phyloP scores from a whole-genome alignment of 2,113 vertebrate species.

The Procavia capensis region DNA sequence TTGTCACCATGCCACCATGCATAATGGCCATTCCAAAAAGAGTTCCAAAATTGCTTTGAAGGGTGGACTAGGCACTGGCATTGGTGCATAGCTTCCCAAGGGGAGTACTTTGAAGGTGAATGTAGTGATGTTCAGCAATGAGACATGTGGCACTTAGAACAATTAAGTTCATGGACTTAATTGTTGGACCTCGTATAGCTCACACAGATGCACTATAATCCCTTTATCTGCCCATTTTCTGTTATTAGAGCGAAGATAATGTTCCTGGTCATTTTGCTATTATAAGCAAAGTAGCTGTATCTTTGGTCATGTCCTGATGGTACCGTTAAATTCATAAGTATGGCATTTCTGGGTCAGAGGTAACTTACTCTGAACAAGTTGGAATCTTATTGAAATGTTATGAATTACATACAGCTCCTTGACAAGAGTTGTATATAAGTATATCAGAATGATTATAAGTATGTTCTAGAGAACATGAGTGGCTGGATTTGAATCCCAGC shows the following conservation, averaged over 20 bases:
- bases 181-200: no score
- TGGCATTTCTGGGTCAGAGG: not conserved
- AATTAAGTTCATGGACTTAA: no score
- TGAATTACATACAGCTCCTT: not conserved
- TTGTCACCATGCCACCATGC: no score
- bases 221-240: not conserved
- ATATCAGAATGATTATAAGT: not conserved
- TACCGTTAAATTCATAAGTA: not conserved
- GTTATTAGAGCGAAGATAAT: not conserved
- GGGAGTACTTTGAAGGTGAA: no score
- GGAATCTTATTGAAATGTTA: not conserved
- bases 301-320: not conserved
- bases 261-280: not conserved
- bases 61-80: no score
- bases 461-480: not conserved
- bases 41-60: no score
- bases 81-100: no score
- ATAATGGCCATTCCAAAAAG: no score
- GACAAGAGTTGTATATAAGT: not conserved
- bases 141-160: no score
- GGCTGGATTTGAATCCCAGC: not conserved
- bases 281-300: not conserved
- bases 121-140: no score
- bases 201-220: rapidly evolving
- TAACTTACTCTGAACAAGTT: no score